phyloP scores from a whole-genome alignment of 1,140 invertebrate species.

The Brachionus calyciflorus region DNA sequence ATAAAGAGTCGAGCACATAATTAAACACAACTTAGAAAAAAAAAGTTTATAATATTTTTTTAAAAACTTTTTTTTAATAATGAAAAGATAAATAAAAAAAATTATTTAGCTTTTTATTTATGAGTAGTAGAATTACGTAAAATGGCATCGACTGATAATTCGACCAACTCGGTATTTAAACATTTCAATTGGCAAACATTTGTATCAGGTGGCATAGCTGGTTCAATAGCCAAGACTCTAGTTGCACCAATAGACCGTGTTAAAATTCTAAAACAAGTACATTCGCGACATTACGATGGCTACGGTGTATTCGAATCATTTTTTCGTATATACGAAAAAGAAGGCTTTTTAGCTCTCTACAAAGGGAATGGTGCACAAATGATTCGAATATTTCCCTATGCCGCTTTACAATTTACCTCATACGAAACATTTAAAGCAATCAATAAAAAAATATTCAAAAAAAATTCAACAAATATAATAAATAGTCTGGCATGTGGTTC shows the following conservation, averaged over 20 bases:
- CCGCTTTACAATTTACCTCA: conserved; percentile 91
- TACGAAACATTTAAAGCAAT: conserved; percentile 92
- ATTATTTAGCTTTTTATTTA: not conserved
- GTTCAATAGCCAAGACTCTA: conserved; percentile 86
- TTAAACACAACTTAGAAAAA: too few species aligned
- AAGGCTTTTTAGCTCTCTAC: conserved; percentile 82
- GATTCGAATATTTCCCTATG: conserved; percentile 91
- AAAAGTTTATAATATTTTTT: too few species aligned
- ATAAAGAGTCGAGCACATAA: too few species aligned
- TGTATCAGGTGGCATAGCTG: conserved; percentile 62
- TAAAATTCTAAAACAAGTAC: conserved; percentile 92
- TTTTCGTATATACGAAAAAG: conserved; percentile 67
- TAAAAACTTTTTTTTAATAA: too few species aligned
- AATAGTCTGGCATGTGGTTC: conserved; percentile 66
- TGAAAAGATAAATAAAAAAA: not conserved
- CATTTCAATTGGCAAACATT: conserved; percentile 39
- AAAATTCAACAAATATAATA: not conserved
- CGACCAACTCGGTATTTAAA: not conserved
- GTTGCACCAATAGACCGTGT: conserved; percentile 94
- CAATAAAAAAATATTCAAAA: conserved; percentile 16
- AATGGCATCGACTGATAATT: conserved; percentile 2
- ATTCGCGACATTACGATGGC: conserved; percentile 73
- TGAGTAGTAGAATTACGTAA: not conserved
- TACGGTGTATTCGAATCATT: conserved; percentile 75
- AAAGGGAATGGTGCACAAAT: conserved; percentile 95